These are phyloP conservation scores for Pangasius djambal DNA, from an alignment of 2,797 vertebrate species.

Conservation along the genomic window DNA sequence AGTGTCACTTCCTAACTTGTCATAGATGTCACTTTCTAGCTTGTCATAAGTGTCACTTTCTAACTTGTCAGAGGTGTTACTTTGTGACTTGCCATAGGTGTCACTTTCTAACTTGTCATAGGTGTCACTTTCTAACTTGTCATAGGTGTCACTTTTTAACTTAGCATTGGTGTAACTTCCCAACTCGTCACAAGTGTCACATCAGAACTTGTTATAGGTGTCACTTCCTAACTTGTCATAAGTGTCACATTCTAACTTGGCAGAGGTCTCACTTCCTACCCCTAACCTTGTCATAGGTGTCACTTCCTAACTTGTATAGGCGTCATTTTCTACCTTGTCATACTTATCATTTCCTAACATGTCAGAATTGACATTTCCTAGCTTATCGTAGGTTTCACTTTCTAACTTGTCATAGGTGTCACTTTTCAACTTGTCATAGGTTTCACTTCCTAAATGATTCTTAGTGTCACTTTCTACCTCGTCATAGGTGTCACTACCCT, in stretches of 20 bases:
- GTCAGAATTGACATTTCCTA: not conserved
- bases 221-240: not conserved
- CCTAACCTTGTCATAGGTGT: not conserved
- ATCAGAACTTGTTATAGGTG: not conserved
- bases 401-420: not conserved
- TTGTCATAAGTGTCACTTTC: not conserved
- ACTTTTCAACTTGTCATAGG: not conserved
- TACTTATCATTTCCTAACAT: not conserved
- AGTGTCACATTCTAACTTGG: not conserved
- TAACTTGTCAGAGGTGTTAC: not conserved
- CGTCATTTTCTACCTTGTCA: not conserved
- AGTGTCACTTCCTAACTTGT: not conserved
- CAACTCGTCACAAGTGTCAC: no score
- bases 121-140: no score
- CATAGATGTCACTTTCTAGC: not conserved
- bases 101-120: no score
- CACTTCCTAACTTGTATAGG: not conserved
- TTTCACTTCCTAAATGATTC: not conserved
- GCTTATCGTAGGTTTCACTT: not conserved
- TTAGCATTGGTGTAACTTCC: no score
- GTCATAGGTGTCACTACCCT: not conserved
- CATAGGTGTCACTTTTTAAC: no score
- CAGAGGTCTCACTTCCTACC: no score
- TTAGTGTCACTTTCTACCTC: not conserved
- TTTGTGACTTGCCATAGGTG: not conserved